These are phyloP conservation scores for Pelobates fuscus DNA, from an alignment of 2,113 vertebrate species.

Conservation along the genomic window DNA sequence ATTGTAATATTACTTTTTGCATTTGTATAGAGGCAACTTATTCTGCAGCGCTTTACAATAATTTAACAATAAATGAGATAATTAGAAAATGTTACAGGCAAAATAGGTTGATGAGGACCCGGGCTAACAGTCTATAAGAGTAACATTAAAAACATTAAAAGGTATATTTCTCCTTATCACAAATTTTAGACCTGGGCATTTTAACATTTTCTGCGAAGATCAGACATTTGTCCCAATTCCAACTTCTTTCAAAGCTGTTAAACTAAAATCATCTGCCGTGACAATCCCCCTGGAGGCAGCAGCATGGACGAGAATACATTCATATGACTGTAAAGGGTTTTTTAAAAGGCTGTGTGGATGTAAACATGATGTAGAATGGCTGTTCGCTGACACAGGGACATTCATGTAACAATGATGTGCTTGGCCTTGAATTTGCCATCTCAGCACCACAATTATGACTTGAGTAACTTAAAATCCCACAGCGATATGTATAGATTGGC, in stretches of 20 bases:
- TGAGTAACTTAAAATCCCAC: too few species aligned
- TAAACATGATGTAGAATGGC: conserved; percentile 30
- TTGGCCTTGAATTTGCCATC: background rate
- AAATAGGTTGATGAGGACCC: too few species aligned
- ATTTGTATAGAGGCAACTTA: too few species aligned
- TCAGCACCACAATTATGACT: background rate
- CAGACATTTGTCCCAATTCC: background rate
- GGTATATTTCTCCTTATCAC: background rate
- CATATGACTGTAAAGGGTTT: background rate
- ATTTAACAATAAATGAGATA: too few species aligned
- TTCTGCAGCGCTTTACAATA: too few species aligned
- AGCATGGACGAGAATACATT: background rate
- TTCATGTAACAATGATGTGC: background rate
- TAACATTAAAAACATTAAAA: too few species aligned
- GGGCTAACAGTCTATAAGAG: too few species aligned
- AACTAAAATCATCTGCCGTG: conserved; percentile 9
- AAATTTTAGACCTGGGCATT: background rate
- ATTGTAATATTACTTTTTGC: too few species aligned
- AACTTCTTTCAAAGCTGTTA: background rate
- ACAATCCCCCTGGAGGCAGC: conserved; percentile 6
- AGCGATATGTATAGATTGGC: too few species aligned
- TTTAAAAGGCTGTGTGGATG: conserved; percentile 1
- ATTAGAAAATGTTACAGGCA: too few species aligned
- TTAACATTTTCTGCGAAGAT: background rate
- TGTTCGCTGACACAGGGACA: background rate